phyloP scores from a whole-genome alignment of 2,888 invertebrate species.

The Pantelozetes paolii region DNA sequence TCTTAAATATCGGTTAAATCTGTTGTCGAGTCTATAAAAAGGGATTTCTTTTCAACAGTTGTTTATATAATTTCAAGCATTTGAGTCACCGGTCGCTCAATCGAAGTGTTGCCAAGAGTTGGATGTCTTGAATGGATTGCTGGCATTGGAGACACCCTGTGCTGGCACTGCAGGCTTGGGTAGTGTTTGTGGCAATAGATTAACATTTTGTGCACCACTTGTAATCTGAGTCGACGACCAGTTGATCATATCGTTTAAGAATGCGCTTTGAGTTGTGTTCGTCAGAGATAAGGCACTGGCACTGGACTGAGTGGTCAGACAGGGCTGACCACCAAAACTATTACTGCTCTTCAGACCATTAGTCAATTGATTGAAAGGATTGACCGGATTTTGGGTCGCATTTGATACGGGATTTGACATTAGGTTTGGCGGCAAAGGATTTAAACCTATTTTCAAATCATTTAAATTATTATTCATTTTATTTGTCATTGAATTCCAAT shows the following conservation, averaged over 20 bases:
- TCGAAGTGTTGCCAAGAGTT: conserved; percentile 29
- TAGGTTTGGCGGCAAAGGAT: neutral
- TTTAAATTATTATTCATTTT: neutral
- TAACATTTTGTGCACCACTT: conserved; percentile 3
- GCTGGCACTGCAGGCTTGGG: neutral
- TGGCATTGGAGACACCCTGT: neutral
- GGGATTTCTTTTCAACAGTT: neutral
- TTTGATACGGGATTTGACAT: neutral
- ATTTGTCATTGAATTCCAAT: conserved; percentile 11
- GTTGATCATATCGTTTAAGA: conserved; percentile 14
- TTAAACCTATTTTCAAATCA: neutral
- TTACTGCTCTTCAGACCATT: neutral
- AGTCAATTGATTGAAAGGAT: neutral
- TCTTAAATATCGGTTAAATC: neutral
- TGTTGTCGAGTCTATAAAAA: neutral
- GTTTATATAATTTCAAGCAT: neutral
- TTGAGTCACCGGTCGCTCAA: neutral
- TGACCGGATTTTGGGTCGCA: neutral
- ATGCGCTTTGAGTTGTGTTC: neutral
- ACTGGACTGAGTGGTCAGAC: neutral
- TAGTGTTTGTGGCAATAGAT: conserved; percentile 14
- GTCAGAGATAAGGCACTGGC: conserved; percentile 16
- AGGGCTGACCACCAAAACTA: neutral
- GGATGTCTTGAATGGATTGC: conserved; percentile 17
- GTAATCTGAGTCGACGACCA: conserved; percentile 20